Base-by-base conservation (phyloP, 2,113 vertebrate genomes). In the Megatriorchis doriae region DNA sequence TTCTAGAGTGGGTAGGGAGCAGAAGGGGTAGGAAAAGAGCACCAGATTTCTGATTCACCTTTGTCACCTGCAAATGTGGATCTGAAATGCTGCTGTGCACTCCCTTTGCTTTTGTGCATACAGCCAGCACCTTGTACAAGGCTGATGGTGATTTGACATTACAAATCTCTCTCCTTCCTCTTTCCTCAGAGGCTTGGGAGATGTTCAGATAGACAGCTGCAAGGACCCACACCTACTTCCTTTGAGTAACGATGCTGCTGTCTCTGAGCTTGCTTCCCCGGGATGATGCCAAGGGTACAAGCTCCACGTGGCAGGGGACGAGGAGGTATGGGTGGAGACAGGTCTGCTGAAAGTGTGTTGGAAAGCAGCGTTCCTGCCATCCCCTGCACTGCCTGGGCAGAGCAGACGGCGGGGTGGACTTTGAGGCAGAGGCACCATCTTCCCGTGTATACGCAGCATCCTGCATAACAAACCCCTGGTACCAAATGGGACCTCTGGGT, bases 401-500 rank as follows among this genome's bases (percentile, higher is more conserved):
- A 52, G 34, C 48, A 77, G 43, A 48, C 23, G 2, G 2, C 8
- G 31, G 9, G 12, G 8, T 81, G 23, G 27, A 13, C 43, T 67
- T 67, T 47, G 40, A 43, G 71, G 14, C 40, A 77, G 42, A 50
- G 34, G 27, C 16, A 36, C 18, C 52, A 3, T n/a, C 18, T 93
- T 81, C 9, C 48, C 27, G 17, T 0, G 0, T 38, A 3, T 32
- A 16, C 23, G 16, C 18, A 45, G 16, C 20, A 22, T 36, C 42
- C n/a, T 74, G 31, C 12, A 3, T 36, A 43, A 43, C 36, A 40
- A n/a, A 29, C 3, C 9, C 7, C 19, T 55, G 22, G 10, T 63
- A 22, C 55, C 61, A 47, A 20, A 36, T 0, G 3, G 18, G n/a
- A 23, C 8, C 15, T 59, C 15, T 47, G 0, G 0, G 17, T 67